phyloP scores from a whole-genome alignment of 1,140 invertebrate genomes.

The Eupeodes corollae region DNA sequence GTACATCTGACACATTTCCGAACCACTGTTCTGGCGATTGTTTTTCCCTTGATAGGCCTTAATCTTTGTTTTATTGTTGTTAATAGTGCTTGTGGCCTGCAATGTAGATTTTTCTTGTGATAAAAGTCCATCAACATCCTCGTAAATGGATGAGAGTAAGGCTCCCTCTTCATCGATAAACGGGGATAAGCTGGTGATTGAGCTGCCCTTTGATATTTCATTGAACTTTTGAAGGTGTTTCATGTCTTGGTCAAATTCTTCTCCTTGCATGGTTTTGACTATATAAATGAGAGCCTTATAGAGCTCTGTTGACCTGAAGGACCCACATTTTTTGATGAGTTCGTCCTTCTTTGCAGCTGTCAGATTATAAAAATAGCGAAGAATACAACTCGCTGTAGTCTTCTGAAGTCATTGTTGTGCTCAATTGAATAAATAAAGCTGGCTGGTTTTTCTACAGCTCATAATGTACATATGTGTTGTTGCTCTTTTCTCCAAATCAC shows the following conservation, averaged over 20 bases:
- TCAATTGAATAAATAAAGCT: neutral
- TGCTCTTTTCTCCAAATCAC: neutral
- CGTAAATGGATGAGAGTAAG: too few relatives aligned
- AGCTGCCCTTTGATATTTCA: neutral
- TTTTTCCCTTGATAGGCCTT: conserved; percentile 14
- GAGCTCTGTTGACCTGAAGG: neutral
- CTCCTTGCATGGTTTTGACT: neutral
- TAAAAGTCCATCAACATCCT: neutral
- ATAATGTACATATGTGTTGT: neutral
- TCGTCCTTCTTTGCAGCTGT: neutral
- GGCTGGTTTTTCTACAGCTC: neutral
- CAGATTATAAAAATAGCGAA: neutral
- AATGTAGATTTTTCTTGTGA: conserved; percentile 22
- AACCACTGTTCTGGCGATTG: conserved; percentile 8
- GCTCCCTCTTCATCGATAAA: conserved; percentile 29
- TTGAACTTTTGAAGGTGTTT: neutral
- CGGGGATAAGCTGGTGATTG: conserved; percentile 16
- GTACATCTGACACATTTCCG: conserved; percentile 23
- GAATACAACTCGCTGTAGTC: neutral
- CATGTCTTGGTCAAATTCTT: neutral
- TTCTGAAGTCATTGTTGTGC: conserved; percentile 1
- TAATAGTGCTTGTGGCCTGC: conserved; percentile 17
- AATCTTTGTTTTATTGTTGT: conserved; percentile 8
- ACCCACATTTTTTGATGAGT: neutral
- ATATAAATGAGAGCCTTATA: neutral